These are phyloP conservation scores for Dryoscopus gambensis DNA, from an alignment of 2,113 vertebrate genomes.

Conservation along the genomic window DNA sequence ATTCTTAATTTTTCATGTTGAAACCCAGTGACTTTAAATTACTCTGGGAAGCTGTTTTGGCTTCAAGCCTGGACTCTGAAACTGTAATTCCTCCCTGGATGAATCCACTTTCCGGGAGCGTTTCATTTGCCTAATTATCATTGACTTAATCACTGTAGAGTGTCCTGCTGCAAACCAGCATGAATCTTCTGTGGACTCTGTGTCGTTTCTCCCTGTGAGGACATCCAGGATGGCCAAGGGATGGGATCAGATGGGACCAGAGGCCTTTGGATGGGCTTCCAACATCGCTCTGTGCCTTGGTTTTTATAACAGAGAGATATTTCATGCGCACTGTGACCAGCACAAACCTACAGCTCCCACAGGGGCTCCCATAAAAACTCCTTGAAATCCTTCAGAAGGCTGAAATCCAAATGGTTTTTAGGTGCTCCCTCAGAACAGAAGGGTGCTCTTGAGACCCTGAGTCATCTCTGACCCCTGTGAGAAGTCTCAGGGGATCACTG, in stretches of 20 bases:
- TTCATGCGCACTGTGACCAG: rapidly evolving
- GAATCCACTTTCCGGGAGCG: not conserved
- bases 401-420: not conserved
- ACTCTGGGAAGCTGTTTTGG: not conserved
- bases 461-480: not conserved
- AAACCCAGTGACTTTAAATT: not conserved
- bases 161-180: not conserved
- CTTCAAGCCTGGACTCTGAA: not conserved
- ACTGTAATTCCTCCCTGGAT: not conserved
- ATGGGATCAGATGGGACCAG: not conserved
- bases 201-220: not conserved
- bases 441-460: not conserved
- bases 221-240: not conserved
- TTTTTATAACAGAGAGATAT: rapidly evolving
- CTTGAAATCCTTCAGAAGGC: not conserved
- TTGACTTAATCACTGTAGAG: not conserved
- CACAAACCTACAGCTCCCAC: not conserved
- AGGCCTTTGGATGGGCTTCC: not conserved
- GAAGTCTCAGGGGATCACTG: not conserved
- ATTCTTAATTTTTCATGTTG: not conserved
- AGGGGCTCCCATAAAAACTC: not conserved
- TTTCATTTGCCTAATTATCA: not conserved
- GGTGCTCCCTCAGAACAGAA: not conserved
- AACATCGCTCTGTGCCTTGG: rapidly evolving
- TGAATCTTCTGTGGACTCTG: not conserved